Evolutionary conservation across 1,140 invertebrate genomes (phyloP).

Genomic region (Leptinotarsa lineolata): DNA sequence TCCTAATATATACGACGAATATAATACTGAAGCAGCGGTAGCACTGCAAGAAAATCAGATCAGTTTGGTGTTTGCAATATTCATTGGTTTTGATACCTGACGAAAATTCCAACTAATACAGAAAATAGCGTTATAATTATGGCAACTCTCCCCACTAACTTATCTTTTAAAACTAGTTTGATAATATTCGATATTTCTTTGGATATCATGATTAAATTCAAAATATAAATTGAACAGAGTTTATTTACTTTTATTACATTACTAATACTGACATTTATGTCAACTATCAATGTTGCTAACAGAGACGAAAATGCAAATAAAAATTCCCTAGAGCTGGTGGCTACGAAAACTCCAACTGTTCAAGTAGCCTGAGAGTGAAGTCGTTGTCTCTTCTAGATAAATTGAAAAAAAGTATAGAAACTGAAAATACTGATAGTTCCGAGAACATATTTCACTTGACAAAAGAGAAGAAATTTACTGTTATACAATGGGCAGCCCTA

Average conservation of each 20-base stretch:
- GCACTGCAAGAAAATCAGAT: slow-evolving; percentile 26
- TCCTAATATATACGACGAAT: slow-evolving; percentile 40
- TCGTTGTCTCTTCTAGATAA: no score
- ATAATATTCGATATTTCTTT: slow-evolving; percentile 14
- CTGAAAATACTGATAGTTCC: no score
- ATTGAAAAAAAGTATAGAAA: no score
- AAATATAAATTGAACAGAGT: neutral
- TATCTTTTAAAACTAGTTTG: slow-evolving; percentile 32
- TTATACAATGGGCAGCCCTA: neutral
- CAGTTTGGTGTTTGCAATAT: neutral
- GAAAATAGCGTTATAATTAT: slow-evolving; percentile 29
- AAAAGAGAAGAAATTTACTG: neutral
- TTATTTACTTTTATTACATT: neutral
- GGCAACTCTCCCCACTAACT: slow-evolving; percentile 25
- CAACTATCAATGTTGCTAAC: neutral
- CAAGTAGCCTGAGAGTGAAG: no score
- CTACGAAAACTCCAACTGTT: no score
- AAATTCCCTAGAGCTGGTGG: no score
- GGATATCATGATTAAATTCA: slow-evolving; percentile 11
- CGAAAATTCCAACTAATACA: slow-evolving; percentile 21
- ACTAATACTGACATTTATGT: neutral
- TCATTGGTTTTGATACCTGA: slow-evolving; percentile 15
- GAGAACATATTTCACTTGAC: no score
- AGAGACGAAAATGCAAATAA: no score
- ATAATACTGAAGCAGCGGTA: slow-evolving; percentile 32